Evolutionary conservation across 2,113 vertebrate species (phyloP).

Genomic region (Mesitornis unicolor): DNA sequence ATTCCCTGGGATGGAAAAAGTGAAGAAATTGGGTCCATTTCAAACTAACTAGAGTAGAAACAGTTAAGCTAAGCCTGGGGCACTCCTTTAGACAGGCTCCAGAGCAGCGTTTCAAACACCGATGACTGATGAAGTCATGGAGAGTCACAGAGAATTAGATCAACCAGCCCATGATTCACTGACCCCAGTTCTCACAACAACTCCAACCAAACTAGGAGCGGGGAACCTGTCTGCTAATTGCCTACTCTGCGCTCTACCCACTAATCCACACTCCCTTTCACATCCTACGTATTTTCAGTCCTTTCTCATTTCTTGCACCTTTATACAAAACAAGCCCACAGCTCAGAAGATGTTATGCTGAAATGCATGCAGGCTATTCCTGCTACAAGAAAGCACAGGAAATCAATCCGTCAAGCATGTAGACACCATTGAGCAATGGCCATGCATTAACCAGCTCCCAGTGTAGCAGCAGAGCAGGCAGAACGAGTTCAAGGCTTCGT

Average conservation of each 20-base stretch:
- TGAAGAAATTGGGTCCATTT: neutral
- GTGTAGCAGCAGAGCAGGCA: slow-evolving; percentile 10
- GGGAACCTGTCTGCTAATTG: neutral
- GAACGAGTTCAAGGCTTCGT: neutral
- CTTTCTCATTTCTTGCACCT: neutral
- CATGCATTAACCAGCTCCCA: neutral
- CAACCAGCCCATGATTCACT: slow-evolving; percentile 37
- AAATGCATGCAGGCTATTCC: neutral
- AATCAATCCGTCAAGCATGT: fast-evolving
- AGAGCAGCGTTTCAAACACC: slow-evolving; percentile 6
- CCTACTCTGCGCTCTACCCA: neutral
- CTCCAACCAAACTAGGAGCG: neutral
- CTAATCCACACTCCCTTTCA: neutral
- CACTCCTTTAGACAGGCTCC: slow-evolving; percentile 38
- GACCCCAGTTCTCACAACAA: neutral
- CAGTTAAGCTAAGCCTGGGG: slow-evolving; percentile 44
- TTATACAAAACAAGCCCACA: neutral
- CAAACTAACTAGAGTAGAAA: slow-evolving; percentile 27
- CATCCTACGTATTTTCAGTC: neutral
- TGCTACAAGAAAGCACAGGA: neutral
- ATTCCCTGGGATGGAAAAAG: neutral
- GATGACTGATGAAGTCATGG: slow-evolving; percentile 39
- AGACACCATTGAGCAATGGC: neutral
- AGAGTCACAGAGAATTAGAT: slow-evolving; percentile 16
- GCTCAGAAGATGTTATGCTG: neutral